Percentiles rank a stretch among this genome's conserved stretches.
phyloP scores from a whole-genome alignment of 1,140 invertebrate species.

The Drosophila sucinea region DNA sequence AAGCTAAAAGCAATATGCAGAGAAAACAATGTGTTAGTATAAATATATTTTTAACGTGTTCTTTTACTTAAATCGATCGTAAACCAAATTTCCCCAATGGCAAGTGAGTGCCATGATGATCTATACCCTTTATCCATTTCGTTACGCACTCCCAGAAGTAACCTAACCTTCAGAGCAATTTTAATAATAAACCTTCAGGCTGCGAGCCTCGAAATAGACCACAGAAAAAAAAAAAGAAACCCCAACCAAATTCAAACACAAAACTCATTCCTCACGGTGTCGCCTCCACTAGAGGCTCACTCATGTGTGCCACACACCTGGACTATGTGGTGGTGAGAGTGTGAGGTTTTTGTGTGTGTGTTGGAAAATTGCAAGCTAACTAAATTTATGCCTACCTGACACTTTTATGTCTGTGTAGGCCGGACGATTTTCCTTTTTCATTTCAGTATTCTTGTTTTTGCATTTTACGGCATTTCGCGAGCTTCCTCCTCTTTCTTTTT shows the following conservation, averaged over 20 bases:
- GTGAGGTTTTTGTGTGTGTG: slow-evolving; percentile 24
- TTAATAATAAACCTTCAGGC: slow-evolving; percentile 49
- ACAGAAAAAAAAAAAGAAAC: slow-evolving; percentile 20
- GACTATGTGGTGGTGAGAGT: not conserved
- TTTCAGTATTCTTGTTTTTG: slow-evolving; percentile 37
- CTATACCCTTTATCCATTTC: slow-evolving; percentile 28
- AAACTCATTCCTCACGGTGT: slow-evolving; percentile 20
- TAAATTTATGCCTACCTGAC: slow-evolving; percentile 71
- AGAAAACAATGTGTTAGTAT: not conserved
- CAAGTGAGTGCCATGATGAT: slow-evolving; percentile 4
- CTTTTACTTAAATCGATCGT: not conserved
- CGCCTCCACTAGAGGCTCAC: slow-evolving; percentile 14
- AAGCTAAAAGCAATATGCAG: not conserved
- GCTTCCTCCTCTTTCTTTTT: slow-evolving; percentile 16
- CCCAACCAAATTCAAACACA: slow-evolving; percentile 13
- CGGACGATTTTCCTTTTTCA: slow-evolving; percentile 40
- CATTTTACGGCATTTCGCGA: slow-evolving; percentile 47
- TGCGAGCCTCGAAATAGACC: slow-evolving; percentile 39
- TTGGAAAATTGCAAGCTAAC: slow-evolving; percentile 59
- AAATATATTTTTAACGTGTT: not conserved
- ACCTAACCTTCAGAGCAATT: slow-evolving; percentile 47
- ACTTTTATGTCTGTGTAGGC: slow-evolving; percentile 61
- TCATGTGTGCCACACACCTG: slow-evolving; percentile 22
- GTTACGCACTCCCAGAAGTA: slow-evolving; percentile 16
- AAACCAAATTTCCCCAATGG: slow-evolving; percentile 1